A percentile compares a stretch with the other conserved stretches of the same genome.
These are phyloP conservation scores for Carcinoscorpius rotundicauda DNA, from an alignment of 1,140 invertebrate genomes.

Conservation along the genomic window DNA sequence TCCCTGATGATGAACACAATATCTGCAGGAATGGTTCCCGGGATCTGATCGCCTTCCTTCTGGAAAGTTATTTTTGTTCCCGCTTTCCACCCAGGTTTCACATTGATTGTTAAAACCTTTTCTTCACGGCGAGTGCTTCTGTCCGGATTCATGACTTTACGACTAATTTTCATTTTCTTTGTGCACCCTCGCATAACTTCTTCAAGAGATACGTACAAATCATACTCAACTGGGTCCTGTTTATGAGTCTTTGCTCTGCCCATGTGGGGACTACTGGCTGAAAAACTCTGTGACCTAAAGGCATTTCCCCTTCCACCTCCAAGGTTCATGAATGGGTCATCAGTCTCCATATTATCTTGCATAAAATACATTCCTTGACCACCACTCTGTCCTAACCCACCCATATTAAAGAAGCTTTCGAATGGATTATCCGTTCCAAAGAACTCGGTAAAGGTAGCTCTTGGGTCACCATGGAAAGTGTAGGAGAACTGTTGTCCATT, in stretches of 20 bases:
- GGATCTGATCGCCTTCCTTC: conserved; percentile 92
- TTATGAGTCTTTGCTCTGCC: conserved; percentile 29
- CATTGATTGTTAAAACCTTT: conserved; percentile 94
- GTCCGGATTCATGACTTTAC: conserved; percentile 72
- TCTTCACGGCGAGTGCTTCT: conserved; percentile 74
- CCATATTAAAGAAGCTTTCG: conserved; percentile 48
- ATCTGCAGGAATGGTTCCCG: conserved; percentile 94
- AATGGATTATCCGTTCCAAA: conserved; percentile 76
- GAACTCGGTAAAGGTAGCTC: conserved; percentile 90
- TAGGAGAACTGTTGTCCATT: conserved; percentile 22
- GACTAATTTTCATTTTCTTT: conserved; percentile 99
- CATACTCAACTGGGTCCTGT: conserved; percentile 90
- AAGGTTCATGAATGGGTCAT: conserved; percentile 17
- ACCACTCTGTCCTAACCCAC: conserved; percentile 31
- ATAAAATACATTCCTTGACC: conserved; percentile 7
- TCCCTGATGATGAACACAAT: conserved; percentile 98
- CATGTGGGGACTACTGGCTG: conserved; percentile 48
- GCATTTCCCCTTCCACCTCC: conserved; percentile 6
- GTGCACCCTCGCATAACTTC: conserved; percentile 86
- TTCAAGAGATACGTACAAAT: conserved; percentile 83
- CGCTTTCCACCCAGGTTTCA: conserved; percentile 99
- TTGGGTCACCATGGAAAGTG: conserved; percentile 59
- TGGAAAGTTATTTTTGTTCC: conserved; percentile 99
- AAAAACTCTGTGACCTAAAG: conserved; percentile 72
- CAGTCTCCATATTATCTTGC: conserved; percentile 19